Evolutionary conservation across 1,140 invertebrate genomes (phyloP).

Genomic region (Neoseiulus cucumeris): DNA sequence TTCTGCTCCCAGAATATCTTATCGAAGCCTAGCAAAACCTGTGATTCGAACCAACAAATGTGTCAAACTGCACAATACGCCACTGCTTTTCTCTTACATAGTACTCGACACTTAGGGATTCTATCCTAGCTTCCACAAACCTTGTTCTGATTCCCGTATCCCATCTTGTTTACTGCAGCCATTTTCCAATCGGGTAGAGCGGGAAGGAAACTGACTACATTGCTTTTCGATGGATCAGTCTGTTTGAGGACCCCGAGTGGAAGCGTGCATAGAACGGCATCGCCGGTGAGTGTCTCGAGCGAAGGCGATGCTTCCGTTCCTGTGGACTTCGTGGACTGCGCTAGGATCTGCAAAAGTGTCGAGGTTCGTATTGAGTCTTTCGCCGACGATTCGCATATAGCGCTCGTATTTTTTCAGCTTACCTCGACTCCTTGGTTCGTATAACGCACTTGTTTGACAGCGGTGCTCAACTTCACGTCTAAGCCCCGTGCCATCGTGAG

Average conservation of each 20-base stretch:
- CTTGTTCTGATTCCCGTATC: conserved; percentile 95
- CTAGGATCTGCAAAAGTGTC: conserved; percentile 21
- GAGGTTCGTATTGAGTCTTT: too few relatives aligned
- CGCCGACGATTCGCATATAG: neutral
- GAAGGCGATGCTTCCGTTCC: conserved; percentile 9
- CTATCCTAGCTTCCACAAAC: too few relatives aligned
- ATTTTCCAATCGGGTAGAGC: conserved; percentile 89
- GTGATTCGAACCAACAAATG: neutral
- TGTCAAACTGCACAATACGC: neutral
- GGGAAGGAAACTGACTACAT: conserved; percentile 74
- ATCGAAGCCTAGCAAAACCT: conserved; percentile 72
- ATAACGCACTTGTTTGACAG: neutral
- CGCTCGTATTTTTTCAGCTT: neutral
- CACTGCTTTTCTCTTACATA: too few relatives aligned
- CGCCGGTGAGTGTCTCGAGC: conserved; percentile 45
- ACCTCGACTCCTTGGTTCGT: neutral
- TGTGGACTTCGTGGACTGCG: neutral
- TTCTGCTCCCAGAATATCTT: conserved; percentile 91
- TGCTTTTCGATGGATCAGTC: conserved; percentile 33
- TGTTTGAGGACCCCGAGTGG: conserved; percentile 90
- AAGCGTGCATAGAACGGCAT: conserved; percentile 83
- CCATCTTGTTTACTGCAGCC: conserved; percentile 69
- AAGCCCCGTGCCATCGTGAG: neutral
- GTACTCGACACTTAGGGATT: too few relatives aligned
- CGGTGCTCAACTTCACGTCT: neutral